Percentiles rank a stretch among this genome's conserved stretches.
Evolutionary conservation across 2,113 vertebrate species (phyloP).

Genomic region (Tragelaphus strepsiceros): DNA sequence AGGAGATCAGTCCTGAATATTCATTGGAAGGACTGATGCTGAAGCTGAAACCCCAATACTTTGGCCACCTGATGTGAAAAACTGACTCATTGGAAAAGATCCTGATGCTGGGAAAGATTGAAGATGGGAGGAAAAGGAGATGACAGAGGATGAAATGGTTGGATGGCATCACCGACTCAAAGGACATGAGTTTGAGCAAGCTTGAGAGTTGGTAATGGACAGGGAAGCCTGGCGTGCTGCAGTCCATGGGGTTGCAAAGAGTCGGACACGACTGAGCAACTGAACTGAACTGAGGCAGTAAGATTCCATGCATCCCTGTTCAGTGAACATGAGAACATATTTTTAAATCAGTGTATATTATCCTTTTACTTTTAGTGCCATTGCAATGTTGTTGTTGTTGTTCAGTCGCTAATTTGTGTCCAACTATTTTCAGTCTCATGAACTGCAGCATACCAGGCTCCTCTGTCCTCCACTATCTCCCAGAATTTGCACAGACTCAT

Average conservation of each 20-base stretch:
- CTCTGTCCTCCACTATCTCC: neutral
- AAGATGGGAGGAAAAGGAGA: neutral
- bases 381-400: neutral
- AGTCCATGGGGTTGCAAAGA: neutral
- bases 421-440: neutral
- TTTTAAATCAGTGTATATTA: neutral
- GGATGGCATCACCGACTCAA: neutral
- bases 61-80: neutral
- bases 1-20: neutral
- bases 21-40: neutral
- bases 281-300: neutral
- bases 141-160: neutral
- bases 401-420: neutral
- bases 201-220: neutral
- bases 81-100: neutral
- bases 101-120: neutral
- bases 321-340: neutral
- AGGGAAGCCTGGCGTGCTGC: neutral
- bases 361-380: neutral
- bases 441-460: neutral
- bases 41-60: neutral
- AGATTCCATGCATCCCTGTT: neutral
- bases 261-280: rapidly evolving
- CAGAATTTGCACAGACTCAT: neutral
- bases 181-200: neutral